Conservation (phyloP, 92 coral and sea anemone genomes). For the Nematostella vectensis region DNA sequence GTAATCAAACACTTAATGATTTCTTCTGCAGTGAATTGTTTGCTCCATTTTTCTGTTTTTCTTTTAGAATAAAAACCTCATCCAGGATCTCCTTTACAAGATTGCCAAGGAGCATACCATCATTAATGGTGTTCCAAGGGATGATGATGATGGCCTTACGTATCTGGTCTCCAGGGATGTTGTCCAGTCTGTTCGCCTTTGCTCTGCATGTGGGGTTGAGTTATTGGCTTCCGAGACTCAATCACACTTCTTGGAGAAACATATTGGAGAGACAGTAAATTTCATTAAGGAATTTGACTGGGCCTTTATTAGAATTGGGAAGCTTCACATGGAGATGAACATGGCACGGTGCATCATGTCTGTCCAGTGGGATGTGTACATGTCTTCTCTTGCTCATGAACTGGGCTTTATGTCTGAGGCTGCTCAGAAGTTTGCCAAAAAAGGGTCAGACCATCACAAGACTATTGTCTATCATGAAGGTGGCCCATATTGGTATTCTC, state of each 20-base stretch:
- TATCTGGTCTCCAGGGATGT: conserved; percentile 14
- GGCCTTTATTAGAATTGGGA: conserved; percentile 18
- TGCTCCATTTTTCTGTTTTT: too few relatives aligned
- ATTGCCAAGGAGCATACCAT: too few relatives aligned
- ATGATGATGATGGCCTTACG: conserved; percentile 34
- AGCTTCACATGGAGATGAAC: conserved; percentile 45
- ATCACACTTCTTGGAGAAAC: background rate
- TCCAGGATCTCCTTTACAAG: too few relatives aligned
- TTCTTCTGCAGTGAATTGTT: too few relatives aligned
- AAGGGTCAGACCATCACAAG: conserved; percentile 24
- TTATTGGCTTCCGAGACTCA: background rate
- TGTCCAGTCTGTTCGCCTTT: conserved; percentile 8
- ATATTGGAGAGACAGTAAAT: conserved; percentile 2
- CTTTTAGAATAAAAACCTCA: too few relatives aligned
- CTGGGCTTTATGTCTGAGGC: conserved; percentile 17
- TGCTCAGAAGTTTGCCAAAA: conserved; percentile 21
- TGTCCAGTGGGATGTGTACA: conserved; percentile 18
- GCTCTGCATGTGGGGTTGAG: conserved; percentile 21
- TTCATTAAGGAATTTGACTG: conserved; percentile 21
- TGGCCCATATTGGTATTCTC: conserved; percentile 23
- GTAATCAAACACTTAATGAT: too few relatives aligned
- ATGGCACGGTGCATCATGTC: conserved; percentile 14
- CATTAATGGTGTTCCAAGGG: too few relatives aligned
- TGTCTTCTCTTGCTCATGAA: conserved; percentile 11
- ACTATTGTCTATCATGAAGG: conserved; percentile 23